These are phyloP conservation scores for Paracyclopina nana DNA, from an alignment of 1,140 invertebrate species.

Conservation along the genomic window DNA sequence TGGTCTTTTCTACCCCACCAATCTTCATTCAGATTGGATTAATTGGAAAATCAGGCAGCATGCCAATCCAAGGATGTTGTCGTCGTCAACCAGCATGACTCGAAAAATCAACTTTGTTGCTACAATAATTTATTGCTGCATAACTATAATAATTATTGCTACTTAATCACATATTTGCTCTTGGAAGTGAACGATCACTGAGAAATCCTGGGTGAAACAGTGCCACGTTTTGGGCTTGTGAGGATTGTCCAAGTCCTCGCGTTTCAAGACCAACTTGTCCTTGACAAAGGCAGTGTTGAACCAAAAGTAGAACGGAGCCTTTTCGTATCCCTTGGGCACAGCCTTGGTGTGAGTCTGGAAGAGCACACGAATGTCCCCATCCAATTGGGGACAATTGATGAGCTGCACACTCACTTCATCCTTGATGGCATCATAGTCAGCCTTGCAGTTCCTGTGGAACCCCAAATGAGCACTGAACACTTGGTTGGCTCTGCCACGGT, in stretches of 20 bases:
- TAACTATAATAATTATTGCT: too few relatives aligned
- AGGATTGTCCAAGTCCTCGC: slow-evolving; percentile 34
- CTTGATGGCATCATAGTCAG: slow-evolving; percentile 20
- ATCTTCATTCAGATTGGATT: too few relatives aligned
- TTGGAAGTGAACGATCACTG: slow-evolving; percentile 13
- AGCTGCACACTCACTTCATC: slow-evolving; percentile 4
- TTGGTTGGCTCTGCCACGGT: slow-evolving; percentile 23
- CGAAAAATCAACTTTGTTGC: too few relatives aligned
- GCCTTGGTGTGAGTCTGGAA: slow-evolving; percentile 27
- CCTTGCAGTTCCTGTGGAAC: slow-evolving; percentile 28
- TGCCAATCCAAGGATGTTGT: too few relatives aligned
- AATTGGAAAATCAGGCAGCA: too few relatives aligned
- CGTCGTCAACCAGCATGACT: too few relatives aligned
- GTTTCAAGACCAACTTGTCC: slow-evolving; percentile 26
- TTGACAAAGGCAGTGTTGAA: slow-evolving; percentile 34
- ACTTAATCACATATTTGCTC: too few relatives aligned
- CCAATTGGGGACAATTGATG: slow-evolving; percentile 24
- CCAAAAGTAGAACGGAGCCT: slow-evolving; percentile 37
- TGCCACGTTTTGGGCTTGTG: slow-evolving; percentile 32
- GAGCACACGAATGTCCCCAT: slow-evolving; percentile 29
- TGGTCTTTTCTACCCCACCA: too few relatives aligned
- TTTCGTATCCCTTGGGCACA: slow-evolving; percentile 33
- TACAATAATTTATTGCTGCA: too few relatives aligned
- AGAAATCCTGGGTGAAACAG: slow-evolving; percentile 17
- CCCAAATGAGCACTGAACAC: slow-evolving; percentile 28